Conservation (phyloP, 1,140 invertebrate genomes). For the Tribolium madens region DNA sequence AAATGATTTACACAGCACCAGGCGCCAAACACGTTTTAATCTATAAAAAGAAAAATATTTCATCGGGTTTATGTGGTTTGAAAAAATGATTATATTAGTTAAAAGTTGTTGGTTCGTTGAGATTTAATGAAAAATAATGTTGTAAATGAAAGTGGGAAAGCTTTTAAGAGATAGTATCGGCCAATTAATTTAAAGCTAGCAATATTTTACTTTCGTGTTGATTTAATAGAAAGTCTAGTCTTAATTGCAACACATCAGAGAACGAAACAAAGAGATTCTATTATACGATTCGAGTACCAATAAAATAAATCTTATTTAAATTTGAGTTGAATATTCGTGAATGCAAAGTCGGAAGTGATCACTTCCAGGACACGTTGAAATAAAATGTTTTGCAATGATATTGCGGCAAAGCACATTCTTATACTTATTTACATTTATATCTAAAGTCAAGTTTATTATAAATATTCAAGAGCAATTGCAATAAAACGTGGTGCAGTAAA, state of each 20-base stretch:
- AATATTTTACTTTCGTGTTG: slow-evolving; percentile 30
- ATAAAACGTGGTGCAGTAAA: slow-evolving; percentile 47
- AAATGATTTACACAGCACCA: not conserved
- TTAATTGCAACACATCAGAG: slow-evolving; percentile 17
- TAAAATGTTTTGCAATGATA: slow-evolving; percentile 36
- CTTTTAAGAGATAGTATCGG: slow-evolving; percentile 34
- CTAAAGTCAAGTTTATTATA: slow-evolving; percentile 47
- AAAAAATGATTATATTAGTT: not conserved
- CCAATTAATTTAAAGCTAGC: slow-evolving; percentile 35
- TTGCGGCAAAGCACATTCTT: slow-evolving; percentile 38
- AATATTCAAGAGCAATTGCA: slow-evolving; percentile 49
- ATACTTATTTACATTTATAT: slow-evolving; percentile 48
- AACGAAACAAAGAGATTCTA: slow-evolving; percentile 16
- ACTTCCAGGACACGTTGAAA: slow-evolving; percentile 5
- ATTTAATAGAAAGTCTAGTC: slow-evolving; percentile 34
- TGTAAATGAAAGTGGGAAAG: slow-evolving; percentile 31
- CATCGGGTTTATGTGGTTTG: not conserved
- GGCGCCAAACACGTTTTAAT: not conserved
- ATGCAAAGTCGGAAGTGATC: slow-evolving; percentile 7
- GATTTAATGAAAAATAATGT: slow-evolving; percentile 35
- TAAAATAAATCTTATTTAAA: not conserved
- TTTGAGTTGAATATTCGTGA: slow-evolving; percentile 10
- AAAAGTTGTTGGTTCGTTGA: not conserved
- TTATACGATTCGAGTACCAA: not conserved
- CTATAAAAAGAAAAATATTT: not conserved